Evolutionary conservation across 2,797 vertebrate species (phyloP), one percentile per base, ranked within the genome.

Genomic region (Toxotes lorentzi): DNA sequence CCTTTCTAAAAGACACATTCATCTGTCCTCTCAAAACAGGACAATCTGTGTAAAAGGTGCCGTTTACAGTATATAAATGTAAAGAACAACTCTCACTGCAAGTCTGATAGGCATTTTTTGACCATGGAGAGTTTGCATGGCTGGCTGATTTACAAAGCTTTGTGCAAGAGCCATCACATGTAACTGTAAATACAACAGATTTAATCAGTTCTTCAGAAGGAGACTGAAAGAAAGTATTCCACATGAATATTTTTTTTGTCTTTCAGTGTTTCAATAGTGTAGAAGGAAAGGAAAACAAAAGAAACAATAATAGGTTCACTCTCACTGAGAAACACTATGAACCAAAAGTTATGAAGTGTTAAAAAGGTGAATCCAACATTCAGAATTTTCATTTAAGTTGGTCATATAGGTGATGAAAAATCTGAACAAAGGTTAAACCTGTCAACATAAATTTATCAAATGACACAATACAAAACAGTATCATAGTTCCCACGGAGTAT

Each of bases 1-100:
- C 93, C 93, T 95, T 95, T 95, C 90, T 93, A 93, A 95, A 95
- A 95, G 92, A 95, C 93, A 94, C 86, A 91, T 92, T 94, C 83
- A 93, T 92, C 91, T 91, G 93, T 94, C 93, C 92, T 89, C 90
- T 94, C 93, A 92, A 91, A 94, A 94, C 81, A 13, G 91, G 88
- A 94, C 92, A 93, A 88, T 90, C 89, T 89, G 56, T 81, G 86
- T 88, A 90, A 88, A 94, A 92, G 79, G 77, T 83, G 84, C 72
- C 78, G 83, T 89, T 91, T 88, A 87, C 75, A 86, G 81, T 91
- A 86, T 87, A 93, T 89, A 91, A 85, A 87, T 88, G 78, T 86
- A 89, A 81, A 82, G 64, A 88, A 81, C 65, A 86, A 68, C 74
- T 71, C 84, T 85, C 77, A 59, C 60, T 69, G 79, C 59, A 78